Conservation (phyloP, 2,888 invertebrate species). For the Agrilus cyanescens region DNA sequence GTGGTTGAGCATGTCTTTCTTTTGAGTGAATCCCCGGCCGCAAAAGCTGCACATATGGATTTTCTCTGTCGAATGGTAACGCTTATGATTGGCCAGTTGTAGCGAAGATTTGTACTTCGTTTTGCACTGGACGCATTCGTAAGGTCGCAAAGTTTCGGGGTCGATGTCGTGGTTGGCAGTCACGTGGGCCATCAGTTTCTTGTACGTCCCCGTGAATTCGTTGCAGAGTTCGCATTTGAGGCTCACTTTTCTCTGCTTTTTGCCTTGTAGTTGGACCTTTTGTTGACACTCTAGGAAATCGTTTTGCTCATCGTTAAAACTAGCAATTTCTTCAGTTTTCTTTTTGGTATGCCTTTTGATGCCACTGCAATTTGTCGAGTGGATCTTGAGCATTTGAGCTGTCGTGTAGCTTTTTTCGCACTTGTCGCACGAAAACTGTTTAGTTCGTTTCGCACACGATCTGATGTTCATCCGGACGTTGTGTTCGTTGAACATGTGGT, state of each 20-base stretch:
- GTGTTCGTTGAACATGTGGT: constrained; percentile 6
- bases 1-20: constrained; percentile 24
- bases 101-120: constrained; percentile 23
- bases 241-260: no score
- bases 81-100: constrained; percentile 23
- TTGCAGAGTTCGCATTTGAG: no score
- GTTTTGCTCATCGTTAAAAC: no score
- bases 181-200: constrained; percentile 22
- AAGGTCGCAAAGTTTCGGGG: constrained; percentile 22
- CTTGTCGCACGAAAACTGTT: constrained; percentile 8
- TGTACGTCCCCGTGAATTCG: constrained; percentile 2
- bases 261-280: no score
- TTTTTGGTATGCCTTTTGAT: constrained; percentile 9
- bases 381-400: constrained; percentile 17
- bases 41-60: constrained; percentile 24
- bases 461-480: constrained; percentile 3
- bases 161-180: constrained; percentile 18
- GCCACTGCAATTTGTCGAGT: constrained; percentile 15
- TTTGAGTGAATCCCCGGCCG: constrained; percentile 33
- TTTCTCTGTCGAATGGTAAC: constrained; percentile 23
- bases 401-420: constrained; percentile 17
- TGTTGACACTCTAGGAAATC: no score
- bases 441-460: constrained; percentile 1
- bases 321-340: not conserved
- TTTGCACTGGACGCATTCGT: constrained; percentile 22